Conservation (phyloP, 1,140 invertebrate species). For the Ephestia elutella region DNA sequence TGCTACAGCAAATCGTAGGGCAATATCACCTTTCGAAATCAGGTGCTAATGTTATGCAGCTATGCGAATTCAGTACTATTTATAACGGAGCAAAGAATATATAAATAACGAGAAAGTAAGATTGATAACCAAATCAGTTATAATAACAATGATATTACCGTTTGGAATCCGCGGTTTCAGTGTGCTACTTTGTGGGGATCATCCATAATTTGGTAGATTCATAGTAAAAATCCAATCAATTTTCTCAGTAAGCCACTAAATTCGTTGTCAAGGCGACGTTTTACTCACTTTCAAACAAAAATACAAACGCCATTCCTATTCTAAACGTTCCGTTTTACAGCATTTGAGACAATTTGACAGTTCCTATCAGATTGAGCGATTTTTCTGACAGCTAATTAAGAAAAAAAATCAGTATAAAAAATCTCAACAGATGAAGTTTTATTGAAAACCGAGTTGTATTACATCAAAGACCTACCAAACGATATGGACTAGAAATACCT, state of each 20-base stretch:
- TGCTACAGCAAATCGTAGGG: neutral
- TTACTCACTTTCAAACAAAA: slow-evolving; percentile 62
- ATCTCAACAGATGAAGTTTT: too few species aligned
- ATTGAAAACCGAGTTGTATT: too few species aligned
- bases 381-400: too few species aligned
- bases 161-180: slow-evolving; percentile 47
- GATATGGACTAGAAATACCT: too few species aligned
- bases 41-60: slow-evolving; percentile 12
- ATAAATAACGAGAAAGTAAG: slow-evolving; percentile 39
- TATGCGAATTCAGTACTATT: slow-evolving; percentile 39
- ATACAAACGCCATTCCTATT: slow-evolving; percentile 64
- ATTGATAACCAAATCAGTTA: neutral
- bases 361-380: too few species aligned
- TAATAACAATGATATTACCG: slow-evolving; percentile 24
- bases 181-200: slow-evolving; percentile 47
- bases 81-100: slow-evolving; percentile 38
- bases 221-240: slow-evolving; percentile 52
- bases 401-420: neutral
- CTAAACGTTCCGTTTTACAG: slow-evolving; percentile 38
- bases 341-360: neutral
- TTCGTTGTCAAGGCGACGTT: slow-evolving; percentile 69
- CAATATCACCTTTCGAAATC: slow-evolving; percentile 1
- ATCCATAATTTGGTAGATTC: slow-evolving; percentile 67
- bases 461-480: too few species aligned
- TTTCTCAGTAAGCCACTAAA: slow-evolving; percentile 52